phyloP scores from a whole-genome alignment of 2,113 vertebrate genomes.

The Galeopterus variegatus region DNA sequence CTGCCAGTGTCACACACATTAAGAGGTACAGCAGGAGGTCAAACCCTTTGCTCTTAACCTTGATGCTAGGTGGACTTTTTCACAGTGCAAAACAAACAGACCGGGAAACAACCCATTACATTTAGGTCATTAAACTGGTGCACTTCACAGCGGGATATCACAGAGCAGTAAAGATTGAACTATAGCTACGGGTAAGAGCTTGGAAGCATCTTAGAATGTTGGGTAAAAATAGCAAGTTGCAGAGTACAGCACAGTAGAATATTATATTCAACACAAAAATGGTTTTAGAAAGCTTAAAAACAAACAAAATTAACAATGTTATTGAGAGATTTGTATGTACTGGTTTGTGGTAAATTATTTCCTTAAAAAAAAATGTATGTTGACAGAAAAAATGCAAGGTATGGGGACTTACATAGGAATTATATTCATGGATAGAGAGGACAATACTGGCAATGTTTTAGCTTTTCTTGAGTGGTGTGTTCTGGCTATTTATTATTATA shows the following conservation, averaged over 20 bases:
- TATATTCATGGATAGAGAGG: rapidly evolving
- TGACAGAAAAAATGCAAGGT: background rate
- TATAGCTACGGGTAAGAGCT: no score
- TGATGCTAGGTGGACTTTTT: background rate
- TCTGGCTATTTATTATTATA: background rate
- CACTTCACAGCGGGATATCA: no score
- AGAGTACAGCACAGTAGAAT: background rate
- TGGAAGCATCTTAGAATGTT: no score
- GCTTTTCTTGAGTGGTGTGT: background rate
- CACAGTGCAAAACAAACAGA: background rate
- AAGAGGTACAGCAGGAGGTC: no score
- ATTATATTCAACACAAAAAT: background rate
- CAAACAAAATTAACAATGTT: background rate
- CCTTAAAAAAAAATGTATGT: background rate
- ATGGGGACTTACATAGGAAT: background rate
- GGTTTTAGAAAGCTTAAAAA: background rate
- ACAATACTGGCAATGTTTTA: rapidly evolving
- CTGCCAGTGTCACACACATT: background rate
- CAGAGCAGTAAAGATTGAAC: no score
- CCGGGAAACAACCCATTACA: background rate
- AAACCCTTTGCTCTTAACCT: background rate
- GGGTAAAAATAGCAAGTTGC: no score
- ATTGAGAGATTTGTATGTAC: background rate
- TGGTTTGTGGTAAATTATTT: background rate
- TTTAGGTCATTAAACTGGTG: no score